Evolutionary conservation across 2,888 invertebrate species (phyloP), one percentile per base, ranked within the genome.

Genomic region (Saturnia japonica): DNA sequence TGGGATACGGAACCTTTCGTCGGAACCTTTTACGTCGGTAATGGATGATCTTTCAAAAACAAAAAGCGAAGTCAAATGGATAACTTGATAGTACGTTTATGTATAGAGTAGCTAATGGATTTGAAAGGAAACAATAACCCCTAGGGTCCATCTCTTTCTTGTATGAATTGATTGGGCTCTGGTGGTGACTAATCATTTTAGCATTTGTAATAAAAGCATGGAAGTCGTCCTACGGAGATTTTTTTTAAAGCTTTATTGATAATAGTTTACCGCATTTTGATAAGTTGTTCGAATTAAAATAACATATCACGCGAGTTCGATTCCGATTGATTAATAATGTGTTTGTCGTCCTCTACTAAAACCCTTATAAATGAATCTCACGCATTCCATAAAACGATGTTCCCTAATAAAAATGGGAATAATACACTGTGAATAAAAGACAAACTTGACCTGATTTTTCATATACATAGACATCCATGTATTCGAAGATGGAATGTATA

Each of bases 21-120:
- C 72, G 72, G 81, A 86, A 86, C 85, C 87, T 89, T 87, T 89
- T 82, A 86, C 79, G 78, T 78, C 74, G 66, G 80, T 87, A 89
- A 87, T 86, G 87, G 87, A 90, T 88, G 85, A 88, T 88, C 86
- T 85, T 82, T 83, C 81, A 82, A 85, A 87, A 85, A 87, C 82
- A 84, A 87, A 85, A 80, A 83, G 79, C 80, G 79, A 81, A 85
- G 80, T 83, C 82, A 82, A 85, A 87, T 80, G 81, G 81, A 83
- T 85, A 84, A 84, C 78, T 82, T 79, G 81, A 84, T 83, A 84
- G 78, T 77, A 81, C 80, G 80, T 82, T 82, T 81, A 81, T 75
- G 78, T 77, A 82, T 76, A 78, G 81, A 85, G 82, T 80, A 80
- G 80, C 84, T 88, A 89, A 90, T 89, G 88, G 88, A 88, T 88